Evolutionary conservation across 2,888 invertebrate genomes (phyloP), one percentile per base, ranked within the genome.

Genomic region (Drosophila ochracea): DNA sequence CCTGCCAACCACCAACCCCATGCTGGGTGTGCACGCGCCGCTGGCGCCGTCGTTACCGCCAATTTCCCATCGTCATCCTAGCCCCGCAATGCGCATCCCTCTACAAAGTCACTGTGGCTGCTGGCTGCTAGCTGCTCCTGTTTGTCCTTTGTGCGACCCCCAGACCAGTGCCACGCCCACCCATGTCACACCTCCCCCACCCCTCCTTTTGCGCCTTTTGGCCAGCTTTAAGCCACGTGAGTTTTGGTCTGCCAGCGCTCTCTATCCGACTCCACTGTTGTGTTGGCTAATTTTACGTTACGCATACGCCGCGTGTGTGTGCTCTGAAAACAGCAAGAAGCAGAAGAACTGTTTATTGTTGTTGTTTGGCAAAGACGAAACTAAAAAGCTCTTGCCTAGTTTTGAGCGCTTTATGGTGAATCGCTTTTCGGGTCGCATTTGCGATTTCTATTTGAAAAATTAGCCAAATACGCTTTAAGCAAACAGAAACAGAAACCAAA

Each of bases 71-170:
- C 60, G 68, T 76, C 78, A 11, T 37, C 50, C 31, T 13, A 10
- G 6, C 47, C 47, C 30, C 41, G 37, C 47, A 9, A 2, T 19
- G 16, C 33, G 21, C 33, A n/a, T 52, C 21, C 21, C 52, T 30
- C 66, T 11, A 33, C 60, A 25, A 53, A 13, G 25, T 49, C 43
- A 25, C 49, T 33, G 39, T 28, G 13, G 35, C 31, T 50, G 11
- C 7, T 13, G 31, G 31, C 57, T 33, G 21, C 50, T 59, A 10
- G 41, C n/a, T 25, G 50, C 30, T 28, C 50, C 58, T 65, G 77
- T 88, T 82, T 88, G 84, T 88, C 83, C 84, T 84, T 88, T 84
- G 71, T 68, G 79, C 84, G 84, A 84, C 84, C 88, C 84, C 82
- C 83, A 79, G 70, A 41, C 79, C 68, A 70, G 28, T 67, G 67